Evolutionary conservation across 1,140 invertebrate species (phyloP), one percentile per base, ranked within the genome.

Genomic region (Calosoma granatense): DNA sequence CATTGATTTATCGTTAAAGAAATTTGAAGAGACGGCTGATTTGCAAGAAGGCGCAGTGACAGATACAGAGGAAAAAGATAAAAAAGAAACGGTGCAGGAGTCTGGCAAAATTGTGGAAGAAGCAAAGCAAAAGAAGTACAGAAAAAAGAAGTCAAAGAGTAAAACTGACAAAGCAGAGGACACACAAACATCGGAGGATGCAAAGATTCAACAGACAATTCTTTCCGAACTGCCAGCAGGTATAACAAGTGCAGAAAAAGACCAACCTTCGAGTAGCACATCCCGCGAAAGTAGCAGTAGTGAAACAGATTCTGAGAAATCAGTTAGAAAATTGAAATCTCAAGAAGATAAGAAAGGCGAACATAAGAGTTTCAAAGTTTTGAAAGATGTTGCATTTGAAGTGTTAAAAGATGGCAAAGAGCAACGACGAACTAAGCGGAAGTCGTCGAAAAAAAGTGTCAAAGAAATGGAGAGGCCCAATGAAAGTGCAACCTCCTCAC

Each of bases 241-340:
- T 61, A 41, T 20, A 61, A 54, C 74, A 75, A 64, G 73, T 74
- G 70, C 72, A 72, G 20, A 72, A 76, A 64, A 77, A 70, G 64
- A 75, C 75, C 57, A 76, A 75, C 64, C 71, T 75, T 22, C 59
- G 74, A 39, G 26, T n/a, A 47, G 70, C 71, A 12, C 71, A 75
- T 53, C 62, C 66, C 36, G 64, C 63, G 19, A 47, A 47, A 17
- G 41, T 11, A 74, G 75, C 59, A n/a, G n/a, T n/a, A 76, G 75
- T 63, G 74, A 75, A 67, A 70, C 75, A 55, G 75, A 75, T 2
- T 51, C 47, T 1, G 47, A 51, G 19, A 59, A 36, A 57, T 36
- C 39, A 55, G 14, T 22, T 19, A 17, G 56, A 52, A 57, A 56
- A 55, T 23, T 1, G 55, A 57, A 55, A 30, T 59, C 57, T 20